Evolutionary conservation across 2,113 vertebrate genomes (phyloP).

Genomic region (Blennius ocellaris): DNA sequence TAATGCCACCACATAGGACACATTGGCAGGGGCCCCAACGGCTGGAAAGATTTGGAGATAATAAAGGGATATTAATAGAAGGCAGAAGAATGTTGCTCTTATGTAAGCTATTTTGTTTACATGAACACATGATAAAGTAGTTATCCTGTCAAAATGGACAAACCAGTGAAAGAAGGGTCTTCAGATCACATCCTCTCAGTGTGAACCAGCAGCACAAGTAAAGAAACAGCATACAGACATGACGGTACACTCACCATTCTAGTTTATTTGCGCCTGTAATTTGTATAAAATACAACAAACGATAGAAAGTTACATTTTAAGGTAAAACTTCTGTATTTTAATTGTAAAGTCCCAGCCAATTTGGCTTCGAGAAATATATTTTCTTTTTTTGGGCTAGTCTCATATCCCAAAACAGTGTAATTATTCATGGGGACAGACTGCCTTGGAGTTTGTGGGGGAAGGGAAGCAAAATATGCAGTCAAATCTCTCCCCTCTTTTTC

Average conservation of each 20-base stretch:
- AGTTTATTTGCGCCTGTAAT: constrained; percentile 11
- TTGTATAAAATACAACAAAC: neutral
- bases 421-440: constrained; percentile 50
- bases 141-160: constrained; percentile 12
- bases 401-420: constrained; percentile 64
- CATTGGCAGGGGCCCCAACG: constrained; percentile 29
- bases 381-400: constrained; percentile 51
- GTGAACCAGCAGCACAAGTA: neutral
- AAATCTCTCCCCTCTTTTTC: constrained; percentile 7
- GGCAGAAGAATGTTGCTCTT: constrained; percentile 52
- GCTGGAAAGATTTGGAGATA: constrained; percentile 67
- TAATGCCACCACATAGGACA: constrained; percentile 41
- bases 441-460: constrained; percentile 27
- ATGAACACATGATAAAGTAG: constrained; percentile 42
- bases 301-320: constrained; percentile 1
- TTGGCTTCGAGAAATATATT: constrained; percentile 38
- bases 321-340: constrained; percentile 12
- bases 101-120: constrained; percentile 54
- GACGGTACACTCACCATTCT: neutral
- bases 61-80: constrained; percentile 64
- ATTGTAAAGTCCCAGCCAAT: constrained; percentile 1
- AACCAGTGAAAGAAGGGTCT: neutral
- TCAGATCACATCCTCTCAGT: neutral
- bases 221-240: neutral
- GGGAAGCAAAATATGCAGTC: constrained; percentile 60